phyloP scores from a whole-genome alignment of 2,113 vertebrate species.

The Chaetodon auriga region DNA sequence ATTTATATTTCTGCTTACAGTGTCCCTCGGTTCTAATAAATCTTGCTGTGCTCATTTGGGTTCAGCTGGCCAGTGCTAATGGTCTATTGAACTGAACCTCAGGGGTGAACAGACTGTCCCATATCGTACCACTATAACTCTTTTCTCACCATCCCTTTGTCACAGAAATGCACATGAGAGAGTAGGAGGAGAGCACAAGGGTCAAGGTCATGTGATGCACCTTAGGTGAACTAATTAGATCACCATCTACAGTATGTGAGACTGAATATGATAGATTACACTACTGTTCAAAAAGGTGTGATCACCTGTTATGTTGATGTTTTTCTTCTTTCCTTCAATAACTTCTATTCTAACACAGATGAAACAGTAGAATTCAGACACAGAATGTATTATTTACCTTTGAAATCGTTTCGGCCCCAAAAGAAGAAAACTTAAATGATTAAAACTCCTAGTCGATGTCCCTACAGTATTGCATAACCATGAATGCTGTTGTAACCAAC shows the following conservation, averaged over 20 bases:
- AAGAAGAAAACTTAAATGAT: too few relatives aligned
- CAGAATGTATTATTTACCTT: too few relatives aligned
- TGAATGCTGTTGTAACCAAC: too few relatives aligned
- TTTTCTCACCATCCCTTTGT: conserved; percentile 34
- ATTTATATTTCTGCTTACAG: neutral
- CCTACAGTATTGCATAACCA: too few relatives aligned
- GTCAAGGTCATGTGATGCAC: conserved; percentile 27
- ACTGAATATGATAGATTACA: neutral
- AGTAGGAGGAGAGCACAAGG: neutral
- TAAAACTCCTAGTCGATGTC: too few relatives aligned
- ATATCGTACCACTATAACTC: conserved; percentile 34
- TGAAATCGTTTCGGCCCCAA: too few relatives aligned
- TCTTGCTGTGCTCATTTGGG: conserved; percentile 5
- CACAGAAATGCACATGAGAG: conserved; percentile 16
- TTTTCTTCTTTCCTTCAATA: too few relatives aligned
- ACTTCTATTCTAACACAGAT: too few relatives aligned
- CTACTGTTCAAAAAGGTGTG: too few relatives aligned
- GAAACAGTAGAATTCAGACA: too few relatives aligned
- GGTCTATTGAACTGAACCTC: conserved; percentile 57
- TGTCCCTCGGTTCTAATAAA: neutral
- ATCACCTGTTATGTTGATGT: too few relatives aligned
- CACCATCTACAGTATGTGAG: neutral
- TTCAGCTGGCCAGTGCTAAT: conserved; percentile 66
- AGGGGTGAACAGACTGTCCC: conserved; percentile 33
- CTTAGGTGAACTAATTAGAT: neutral